Percentiles rank a stretch among this genome's conserved stretches.
Conservation (phyloP, 1,140 invertebrate species). For the Monochamus saltuarius region DNA sequence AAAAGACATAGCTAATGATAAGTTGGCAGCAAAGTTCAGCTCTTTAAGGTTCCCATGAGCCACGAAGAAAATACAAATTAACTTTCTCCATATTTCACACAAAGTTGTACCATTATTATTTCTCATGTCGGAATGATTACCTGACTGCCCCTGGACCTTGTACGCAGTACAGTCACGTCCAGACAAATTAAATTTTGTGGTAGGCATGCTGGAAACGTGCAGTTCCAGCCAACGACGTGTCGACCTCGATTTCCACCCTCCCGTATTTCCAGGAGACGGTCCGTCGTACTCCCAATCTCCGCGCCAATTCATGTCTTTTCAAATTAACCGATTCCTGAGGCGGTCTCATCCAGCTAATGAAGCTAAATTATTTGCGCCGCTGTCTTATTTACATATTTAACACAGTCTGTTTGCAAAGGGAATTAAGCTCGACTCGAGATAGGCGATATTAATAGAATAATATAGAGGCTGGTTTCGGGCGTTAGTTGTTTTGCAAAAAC, state of each 20-base stretch:
- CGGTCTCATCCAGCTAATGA: not conserved
- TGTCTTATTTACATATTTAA: conserved; percentile 7
- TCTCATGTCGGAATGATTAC: not conserved
- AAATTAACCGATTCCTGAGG: not conserved
- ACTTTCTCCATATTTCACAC: no score
- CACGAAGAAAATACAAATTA: no score
- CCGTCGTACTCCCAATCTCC: no score
- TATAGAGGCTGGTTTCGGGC: not conserved
- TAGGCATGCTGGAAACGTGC: conserved; percentile 1
- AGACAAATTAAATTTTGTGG: conserved; percentile 37
- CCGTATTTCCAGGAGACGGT: not conserved
- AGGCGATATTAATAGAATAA: conserved; percentile 4
- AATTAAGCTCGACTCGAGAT: not conserved
- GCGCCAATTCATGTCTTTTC: not conserved
- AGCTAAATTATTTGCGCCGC: conserved; percentile 1
- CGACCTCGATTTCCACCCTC: not conserved
- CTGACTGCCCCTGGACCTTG: conserved; percentile 3
- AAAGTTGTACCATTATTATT: no score
- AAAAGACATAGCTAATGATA: no score
- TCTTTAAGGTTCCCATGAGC: no score
- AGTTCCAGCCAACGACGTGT: not conserved
- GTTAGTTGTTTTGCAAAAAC: no score
- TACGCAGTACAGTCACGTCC: conserved; percentile 30
- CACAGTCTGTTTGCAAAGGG: not conserved
- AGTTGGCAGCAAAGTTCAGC: no score